phyloP scores from a whole-genome alignment of 2,797 vertebrate genomes.

The Oryzias sinensis region DNA sequence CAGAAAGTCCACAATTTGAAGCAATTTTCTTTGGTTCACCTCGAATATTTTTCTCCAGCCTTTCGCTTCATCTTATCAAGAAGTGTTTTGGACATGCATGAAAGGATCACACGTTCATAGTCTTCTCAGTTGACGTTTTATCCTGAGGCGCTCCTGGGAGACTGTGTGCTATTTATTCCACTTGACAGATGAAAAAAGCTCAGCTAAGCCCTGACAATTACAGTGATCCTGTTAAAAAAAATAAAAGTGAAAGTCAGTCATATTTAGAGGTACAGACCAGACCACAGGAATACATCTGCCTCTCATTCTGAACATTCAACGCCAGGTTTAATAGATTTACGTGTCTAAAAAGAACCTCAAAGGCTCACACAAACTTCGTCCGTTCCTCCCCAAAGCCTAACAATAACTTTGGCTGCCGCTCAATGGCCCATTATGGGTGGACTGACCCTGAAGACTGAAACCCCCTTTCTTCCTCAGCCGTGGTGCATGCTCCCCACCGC shows the following conservation, averaged over 20 bases:
- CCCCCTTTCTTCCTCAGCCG: slow-evolving; percentile 45
- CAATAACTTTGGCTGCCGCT: slow-evolving; percentile 46
- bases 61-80: background rate
- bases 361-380: background rate
- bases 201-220: slow-evolving; percentile 32
- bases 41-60: slow-evolving; percentile 6
- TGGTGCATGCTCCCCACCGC: slow-evolving; percentile 7
- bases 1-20: slow-evolving; percentile 21
- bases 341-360: background rate
- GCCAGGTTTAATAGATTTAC: slow-evolving; percentile 6
- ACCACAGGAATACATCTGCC: no score
- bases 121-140: slow-evolving; percentile 12
- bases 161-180: slow-evolving; percentile 24
- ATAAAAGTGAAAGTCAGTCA: background rate
- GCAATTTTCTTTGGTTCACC: slow-evolving; percentile 4
- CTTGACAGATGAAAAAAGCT: slow-evolving; percentile 38
- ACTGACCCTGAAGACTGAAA: slow-evolving; percentile 40
- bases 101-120: background rate
- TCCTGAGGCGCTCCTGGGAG: slow-evolving; percentile 14
- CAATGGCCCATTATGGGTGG: slow-evolving; percentile 44
- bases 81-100: background rate
- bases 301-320: slow-evolving; percentile 11
- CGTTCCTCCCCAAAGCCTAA: slow-evolving; percentile 9
- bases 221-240: background rate
- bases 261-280: no score